These are phyloP conservation scores for Idaea dimidiata DNA, from an alignment of 2,888 invertebrate genomes.

Conservation along the genomic window DNA sequence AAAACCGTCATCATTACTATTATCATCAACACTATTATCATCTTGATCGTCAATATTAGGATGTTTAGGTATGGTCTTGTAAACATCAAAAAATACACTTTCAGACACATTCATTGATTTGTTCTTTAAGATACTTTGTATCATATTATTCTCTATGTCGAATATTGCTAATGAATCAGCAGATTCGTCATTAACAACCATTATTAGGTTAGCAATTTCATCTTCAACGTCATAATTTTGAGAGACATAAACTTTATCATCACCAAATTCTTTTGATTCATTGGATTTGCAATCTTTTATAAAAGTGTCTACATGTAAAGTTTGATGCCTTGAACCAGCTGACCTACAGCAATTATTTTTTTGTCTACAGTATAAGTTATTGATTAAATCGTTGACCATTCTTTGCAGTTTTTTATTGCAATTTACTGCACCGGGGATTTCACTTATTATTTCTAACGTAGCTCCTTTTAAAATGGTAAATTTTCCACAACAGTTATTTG, in stretches of 20 bases:
- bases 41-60: neutral
- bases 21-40: neutral
- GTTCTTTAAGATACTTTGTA: neutral
- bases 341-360: slow-evolving; percentile 14
- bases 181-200: neutral
- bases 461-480: slow-evolving; percentile 11
- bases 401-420: slow-evolving; percentile 22
- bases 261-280: neutral
- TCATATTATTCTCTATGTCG: neutral
- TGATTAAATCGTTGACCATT: slow-evolving; percentile 37
- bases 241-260: neutral
- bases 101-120: neutral
- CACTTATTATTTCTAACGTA: neutral
- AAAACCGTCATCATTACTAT: no score
- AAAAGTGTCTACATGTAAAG: neutral
- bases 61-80: neutral
- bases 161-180: neutral
- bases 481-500: slow-evolving; percentile 11
- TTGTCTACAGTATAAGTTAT: slow-evolving; percentile 28
- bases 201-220: neutral
- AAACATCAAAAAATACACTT: neutral
- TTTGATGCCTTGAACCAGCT: neutral
- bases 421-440: neutral
- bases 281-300: neutral
- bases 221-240: neutral